Evolutionary conservation across 1,140 invertebrate genomes (phyloP), one percentile per base, ranked within the genome.

Genomic region (Hirudo medicinalis): DNA sequence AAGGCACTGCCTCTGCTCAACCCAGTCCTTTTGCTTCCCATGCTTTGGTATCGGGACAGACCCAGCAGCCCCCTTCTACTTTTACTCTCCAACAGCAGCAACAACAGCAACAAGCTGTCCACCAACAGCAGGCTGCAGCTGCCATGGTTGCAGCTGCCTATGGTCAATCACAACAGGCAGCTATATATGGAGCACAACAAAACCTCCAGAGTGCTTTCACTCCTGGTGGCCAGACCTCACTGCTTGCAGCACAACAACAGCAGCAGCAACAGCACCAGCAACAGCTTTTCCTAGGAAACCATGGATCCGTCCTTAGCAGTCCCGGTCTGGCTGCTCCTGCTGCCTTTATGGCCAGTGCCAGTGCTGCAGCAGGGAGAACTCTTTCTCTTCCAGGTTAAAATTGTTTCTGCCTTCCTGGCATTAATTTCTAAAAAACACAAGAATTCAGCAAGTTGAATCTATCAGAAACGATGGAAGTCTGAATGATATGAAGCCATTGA

Each of bases 81-180:
- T 63, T 63, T n/a, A 63, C 22, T n/a, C 29, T 25, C 19, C 57
- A 63, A 15, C 57, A 63, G 20, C 57, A 63, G 57, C 57, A 63
- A 63, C 57, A 63, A 32, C 57, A 63, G 20, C 57, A 63, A 20
- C 13, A 13, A 22, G 43, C 43, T 8, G 43, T 13, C 13, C 6
- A 11, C 9, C 57, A 63, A 8, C 57, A 63, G 19, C 57, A 63
- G 20, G 3, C 3, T 0, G 22, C 22, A 19, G 57, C 19, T 8
- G 57, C 57, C 57, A 63, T 32, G 29, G 57, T 63, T 22, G 57
- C 29, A 2, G 57, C 57, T 25, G 57, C 57, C 9, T 63, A 63
- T 22, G 29, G 57, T n/a, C 57, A 63, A n/a, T 13, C 22, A 63
- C 57, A 63, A 15, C 57, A 63, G 57, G 22, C 57, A 63, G 29